Conservation (phyloP, 2,797 vertebrate species). For the Cyclopterus lumpus region DNA sequence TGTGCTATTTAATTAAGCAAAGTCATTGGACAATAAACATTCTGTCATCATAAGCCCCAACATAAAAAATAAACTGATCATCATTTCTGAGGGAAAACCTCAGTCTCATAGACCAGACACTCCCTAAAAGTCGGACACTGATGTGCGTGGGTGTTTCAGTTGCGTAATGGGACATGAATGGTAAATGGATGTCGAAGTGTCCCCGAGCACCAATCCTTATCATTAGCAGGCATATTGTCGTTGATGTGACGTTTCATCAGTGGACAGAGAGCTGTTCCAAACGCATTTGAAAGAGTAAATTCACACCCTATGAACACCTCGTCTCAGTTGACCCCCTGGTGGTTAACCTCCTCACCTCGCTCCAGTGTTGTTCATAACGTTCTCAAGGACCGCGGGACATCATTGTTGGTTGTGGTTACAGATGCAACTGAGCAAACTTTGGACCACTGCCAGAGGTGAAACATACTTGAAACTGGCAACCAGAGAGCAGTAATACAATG, state of each 20-base stretch:
- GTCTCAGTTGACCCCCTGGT: not conserved
- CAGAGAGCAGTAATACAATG: not conserved
- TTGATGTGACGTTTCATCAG: not conserved
- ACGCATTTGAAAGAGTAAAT: not conserved
- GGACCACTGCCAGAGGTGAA: not conserved
- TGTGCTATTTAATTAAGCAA: conserved; percentile 3
- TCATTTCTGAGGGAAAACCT: not conserved
- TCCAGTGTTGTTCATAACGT: not conserved
- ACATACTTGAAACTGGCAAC: not conserved
- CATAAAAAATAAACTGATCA: not conserved
- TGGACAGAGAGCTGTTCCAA: too few relatives aligned
- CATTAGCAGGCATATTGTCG: not conserved
- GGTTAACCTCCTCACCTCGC: not conserved
- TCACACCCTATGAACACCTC: not conserved
- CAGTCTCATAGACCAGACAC: not conserved
- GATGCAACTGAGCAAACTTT: not conserved
- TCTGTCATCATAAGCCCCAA: not conserved
- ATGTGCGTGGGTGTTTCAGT: conserved; percentile 6
- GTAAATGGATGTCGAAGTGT: not conserved
- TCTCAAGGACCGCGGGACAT: not conserved
- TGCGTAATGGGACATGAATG: conserved; percentile 8
- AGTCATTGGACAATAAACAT: not conserved
- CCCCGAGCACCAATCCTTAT: not conserved
- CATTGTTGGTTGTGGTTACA: too few relatives aligned
- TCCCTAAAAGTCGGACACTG: not conserved